Base-by-base conservation (phyloP, 1,140 invertebrate genomes). In the Drosophila equinoxialis region DNA sequence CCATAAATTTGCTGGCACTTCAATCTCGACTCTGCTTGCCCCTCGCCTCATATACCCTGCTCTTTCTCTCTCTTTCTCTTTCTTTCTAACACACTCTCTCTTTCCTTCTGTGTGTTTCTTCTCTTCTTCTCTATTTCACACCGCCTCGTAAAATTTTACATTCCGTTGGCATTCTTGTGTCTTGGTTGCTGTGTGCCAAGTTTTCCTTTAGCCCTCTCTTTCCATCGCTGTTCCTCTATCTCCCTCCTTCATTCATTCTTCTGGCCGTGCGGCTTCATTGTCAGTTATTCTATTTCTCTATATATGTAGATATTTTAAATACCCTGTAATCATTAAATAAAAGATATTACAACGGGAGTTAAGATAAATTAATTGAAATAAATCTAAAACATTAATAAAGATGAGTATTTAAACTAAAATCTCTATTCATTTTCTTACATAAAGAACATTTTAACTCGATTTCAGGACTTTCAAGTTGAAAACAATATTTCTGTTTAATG, bases 1-100 rank as follows among this genome's bases (percentile, higher is more conserved):
- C 83, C 83, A 87, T 87, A 87, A 87, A 87, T 87, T 87, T 75
- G 79, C 83, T 87, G 84, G 81, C 84, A 87, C 83, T 87, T 87
- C 83, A 87, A 87, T 87, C 84, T 75, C 68, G 45, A n/a, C 11
- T n/a, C 26, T 30, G 59, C 39, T 17, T 33, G 35, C 39, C 35
- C 20, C 6, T 10, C 23, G 3, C 4, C 23, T 26, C 23, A 4
- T 26, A 26, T n/a, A 41, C 26, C 13, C 20, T 5, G 10, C 48
- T 10, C 14, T 33, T 23, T 26, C 71, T 17, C 17, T 58, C n/a
- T 68, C 64, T 30, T 57, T 68, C 51, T 81, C 55, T 78, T 68
- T 79, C 61, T 17, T 17, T 63, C 39, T 51, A 10, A 11, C 45
- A 33, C 42, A 51, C 8, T 10, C 11, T 8, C 33, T 54, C 17